Percentiles rank a stretch among this genome's conserved stretches.
Evolutionary conservation across 2,113 vertebrate genomes (phyloP).

Genomic region (Gallinago paraguaiae): DNA sequence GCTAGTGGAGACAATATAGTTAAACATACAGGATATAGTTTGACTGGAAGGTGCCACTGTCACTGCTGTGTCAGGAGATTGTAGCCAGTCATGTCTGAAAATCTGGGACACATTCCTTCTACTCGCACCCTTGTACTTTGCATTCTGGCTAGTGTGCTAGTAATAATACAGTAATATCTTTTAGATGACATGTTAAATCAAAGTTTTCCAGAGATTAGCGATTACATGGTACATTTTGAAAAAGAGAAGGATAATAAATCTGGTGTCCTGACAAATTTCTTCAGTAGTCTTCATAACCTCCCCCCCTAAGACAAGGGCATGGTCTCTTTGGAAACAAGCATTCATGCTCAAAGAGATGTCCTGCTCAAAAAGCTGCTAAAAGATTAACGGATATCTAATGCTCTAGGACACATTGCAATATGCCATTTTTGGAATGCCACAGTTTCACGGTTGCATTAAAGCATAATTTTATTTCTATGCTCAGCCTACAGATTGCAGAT

Average conservation of each 20-base stretch:
- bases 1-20: not conserved
- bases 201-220: slow-evolving; percentile 77
- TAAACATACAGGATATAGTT: not conserved
- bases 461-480: slow-evolving; percentile 45
- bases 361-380: slow-evolving; percentile 61
- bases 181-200: slow-evolving; percentile 74
- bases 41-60: not conserved
- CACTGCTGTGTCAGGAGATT: not conserved
- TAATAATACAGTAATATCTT: slow-evolving; percentile 65
- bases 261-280: slow-evolving; percentile 65
- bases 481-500: not conserved
- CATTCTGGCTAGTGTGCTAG: slow-evolving; percentile 18
- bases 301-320: not conserved
- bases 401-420: slow-evolving; percentile 42
- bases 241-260: slow-evolving; percentile 72
- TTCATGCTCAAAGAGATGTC: slow-evolving; percentile 45
- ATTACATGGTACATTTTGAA: slow-evolving; percentile 74
- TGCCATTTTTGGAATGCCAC: slow-evolving; percentile 66
- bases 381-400: slow-evolving; percentile 62
- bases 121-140: not conserved
- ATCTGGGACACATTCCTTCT: slow-evolving; percentile 25
- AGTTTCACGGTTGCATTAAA: slow-evolving; percentile 49
- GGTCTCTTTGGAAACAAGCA: slow-evolving; percentile 45
- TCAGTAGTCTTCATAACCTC: slow-evolving; percentile 55
- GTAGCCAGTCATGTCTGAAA: slow-evolving; percentile 16